phyloP scores from a whole-genome alignment of 2,888 invertebrate genomes.

The Tinea trinotella region DNA sequence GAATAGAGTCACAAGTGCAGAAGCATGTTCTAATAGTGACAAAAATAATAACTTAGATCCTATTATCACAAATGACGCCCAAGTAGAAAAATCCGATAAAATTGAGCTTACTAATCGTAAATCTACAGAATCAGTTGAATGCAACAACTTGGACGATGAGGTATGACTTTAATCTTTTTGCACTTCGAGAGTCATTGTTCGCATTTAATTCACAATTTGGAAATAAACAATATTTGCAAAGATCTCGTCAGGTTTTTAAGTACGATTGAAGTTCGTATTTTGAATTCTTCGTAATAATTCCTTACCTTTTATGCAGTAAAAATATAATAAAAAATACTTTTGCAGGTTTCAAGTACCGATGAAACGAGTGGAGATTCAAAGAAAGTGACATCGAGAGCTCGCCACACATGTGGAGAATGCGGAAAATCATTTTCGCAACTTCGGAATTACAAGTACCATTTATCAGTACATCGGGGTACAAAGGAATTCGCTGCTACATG shows the following conservation, averaged over 20 bases:
- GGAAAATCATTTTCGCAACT: conserved; percentile 87
- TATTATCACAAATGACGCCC: too few species aligned
- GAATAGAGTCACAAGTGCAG: conserved; percentile 7
- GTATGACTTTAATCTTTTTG: background rate
- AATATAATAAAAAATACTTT: background rate
- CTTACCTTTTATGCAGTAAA: background rate
- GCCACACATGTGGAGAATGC: conserved; percentile 80
- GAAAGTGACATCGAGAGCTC: conserved; percentile 41
- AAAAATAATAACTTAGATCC: conserved; percentile 42
- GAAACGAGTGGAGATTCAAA: conserved; percentile 25
- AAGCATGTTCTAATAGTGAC: conserved; percentile 30
- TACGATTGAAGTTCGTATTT: background rate
- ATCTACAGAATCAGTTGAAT: background rate
- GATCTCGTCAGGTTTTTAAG: background rate
- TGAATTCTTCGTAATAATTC: too few species aligned
- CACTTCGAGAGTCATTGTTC: too few species aligned
- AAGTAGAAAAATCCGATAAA: background rate
- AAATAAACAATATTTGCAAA: background rate
- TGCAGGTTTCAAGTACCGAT: conserved; percentile 39
- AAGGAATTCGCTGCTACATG: conserved; percentile 83
- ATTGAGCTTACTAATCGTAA: background rate
- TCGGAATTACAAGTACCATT: conserved; percentile 87
- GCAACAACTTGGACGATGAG: background rate
- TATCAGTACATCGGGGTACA: conserved; percentile 86
- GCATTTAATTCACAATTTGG: too few species aligned